Evolutionary conservation across 2,888 invertebrate species (phyloP).

Genomic region (Philonicus albiceps): DNA sequence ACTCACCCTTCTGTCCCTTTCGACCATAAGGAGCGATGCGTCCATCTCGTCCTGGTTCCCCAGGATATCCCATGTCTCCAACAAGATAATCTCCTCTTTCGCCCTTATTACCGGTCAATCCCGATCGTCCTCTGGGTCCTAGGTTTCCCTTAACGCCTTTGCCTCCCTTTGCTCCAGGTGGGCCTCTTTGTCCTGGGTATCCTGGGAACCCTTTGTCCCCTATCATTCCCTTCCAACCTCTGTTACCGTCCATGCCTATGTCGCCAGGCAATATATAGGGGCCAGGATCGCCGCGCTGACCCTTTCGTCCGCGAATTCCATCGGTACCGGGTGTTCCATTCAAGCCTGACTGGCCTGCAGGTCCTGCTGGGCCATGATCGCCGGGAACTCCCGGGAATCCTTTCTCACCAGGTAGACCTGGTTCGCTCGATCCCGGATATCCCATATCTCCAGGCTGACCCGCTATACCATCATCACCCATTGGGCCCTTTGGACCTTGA

Average conservation of each 20-base stretch:
- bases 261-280: constrained; percentile 60
- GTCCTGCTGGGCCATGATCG: constrained; percentile 70
- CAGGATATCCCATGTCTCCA: constrained; percentile 59
- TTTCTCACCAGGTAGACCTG: constrained; percentile 70
- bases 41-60: constrained; percentile 62
- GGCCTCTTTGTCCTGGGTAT: constrained; percentile 63
- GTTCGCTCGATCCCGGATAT: constrained; percentile 62
- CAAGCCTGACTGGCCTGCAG: constrained; percentile 67
- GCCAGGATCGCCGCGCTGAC: constrained; percentile 63
- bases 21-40: constrained; percentile 57
- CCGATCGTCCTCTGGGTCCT: constrained; percentile 68
- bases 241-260: constrained; percentile 59
- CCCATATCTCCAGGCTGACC: constrained; percentile 68
- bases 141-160: constrained; percentile 67
- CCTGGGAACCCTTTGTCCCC: constrained; percentile 67
- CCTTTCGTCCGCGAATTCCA: constrained; percentile 62
- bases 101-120: constrained; percentile 67
- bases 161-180: constrained; percentile 66
- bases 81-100: constrained; percentile 60
- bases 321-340: constrained; percentile 62
- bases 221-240: constrained; percentile 62
- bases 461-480: constrained; percentile 66
- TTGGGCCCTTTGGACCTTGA: constrained; percentile 67
- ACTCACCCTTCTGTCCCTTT: constrained; percentile 63
- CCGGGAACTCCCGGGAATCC: constrained; percentile 75